Conservation (phyloP, 2,797 vertebrate genomes). For the Notamacropus eugenii region DNA sequence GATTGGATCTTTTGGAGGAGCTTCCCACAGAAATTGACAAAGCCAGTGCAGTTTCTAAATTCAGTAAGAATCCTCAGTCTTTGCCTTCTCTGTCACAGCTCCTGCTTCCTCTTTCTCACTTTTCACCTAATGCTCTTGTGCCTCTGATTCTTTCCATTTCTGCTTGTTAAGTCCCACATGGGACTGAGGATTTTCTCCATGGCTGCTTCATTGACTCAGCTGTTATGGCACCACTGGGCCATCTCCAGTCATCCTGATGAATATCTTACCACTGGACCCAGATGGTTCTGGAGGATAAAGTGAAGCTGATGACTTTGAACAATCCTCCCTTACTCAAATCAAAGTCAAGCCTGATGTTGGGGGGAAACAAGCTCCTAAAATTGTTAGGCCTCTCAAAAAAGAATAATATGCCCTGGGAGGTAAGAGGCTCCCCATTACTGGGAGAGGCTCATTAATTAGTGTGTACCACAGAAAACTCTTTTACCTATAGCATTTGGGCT, state of each 20-base stretch:
- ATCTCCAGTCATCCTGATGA: too few species aligned
- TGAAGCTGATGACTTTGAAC: too few species aligned
- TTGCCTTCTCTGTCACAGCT: neutral
- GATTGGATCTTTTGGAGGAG: neutral
- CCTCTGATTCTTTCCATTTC: neutral
- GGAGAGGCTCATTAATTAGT: neutral
- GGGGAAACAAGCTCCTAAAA: neutral
- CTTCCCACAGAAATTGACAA: neutral
- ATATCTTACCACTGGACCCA: too few species aligned
- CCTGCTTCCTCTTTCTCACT: neutral
- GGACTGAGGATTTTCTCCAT: neutral
- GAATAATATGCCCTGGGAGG: neutral
- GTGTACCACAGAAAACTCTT: neutral
- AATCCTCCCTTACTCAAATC: too few species aligned
- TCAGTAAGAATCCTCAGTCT: neutral
- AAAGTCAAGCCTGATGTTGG: too few species aligned
- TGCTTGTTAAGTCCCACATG: neutral
- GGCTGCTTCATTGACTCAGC: neutral
- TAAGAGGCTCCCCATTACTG: neutral
- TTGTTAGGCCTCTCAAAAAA: neutral
- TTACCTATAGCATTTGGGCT: neutral
- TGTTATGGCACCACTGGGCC: neutral
- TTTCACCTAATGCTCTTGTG: neutral
- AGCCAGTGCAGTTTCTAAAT: neutral
- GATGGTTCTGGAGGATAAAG: too few species aligned